Evolutionary conservation across 2,797 vertebrate genomes (phyloP), one percentile per base, ranked within the genome.

Genomic region (Sus cebifrons): DNA sequence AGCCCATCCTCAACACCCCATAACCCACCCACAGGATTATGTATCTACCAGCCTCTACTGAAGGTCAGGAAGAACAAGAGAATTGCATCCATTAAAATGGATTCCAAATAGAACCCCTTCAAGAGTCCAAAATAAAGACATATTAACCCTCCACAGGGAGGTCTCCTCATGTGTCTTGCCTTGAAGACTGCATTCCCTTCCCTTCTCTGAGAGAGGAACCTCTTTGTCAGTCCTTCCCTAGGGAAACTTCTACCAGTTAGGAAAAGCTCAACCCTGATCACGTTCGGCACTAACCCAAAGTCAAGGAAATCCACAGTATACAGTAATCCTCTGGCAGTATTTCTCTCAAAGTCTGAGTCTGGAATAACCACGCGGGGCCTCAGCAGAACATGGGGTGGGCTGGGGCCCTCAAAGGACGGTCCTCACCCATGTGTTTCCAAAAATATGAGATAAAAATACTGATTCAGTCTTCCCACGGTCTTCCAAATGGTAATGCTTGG

Each of bases 401-500:
- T 12, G 56, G 71, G 21, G 32, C 5, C 67, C n/a, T 21, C 54
- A 27, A 18, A 75, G 27, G 25, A 93, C 5, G 15, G 18, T 64
- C 70, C 44, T 92, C 29, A 36, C 32, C 56, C 67, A 6, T n/a
- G 21, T 73, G 29, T 89, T 23, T 81, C 81, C 20, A 75, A 32
- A 36, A 84, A 23, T 21, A 49, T 10, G 58, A 82, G 56, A 88
- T 54, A 54, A 91, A 96, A 83, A 74, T 9, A 16, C 27, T 75
- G 62, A 13, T 20, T 92, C 32, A 20, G 81, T 94, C 54, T 36
- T 79, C 67, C 87, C 64, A 65, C 7, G 23, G 0, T 20, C 86
- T 89, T 86, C 71, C 82, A 70, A 64, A 91, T 16, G 40, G 64
- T 81, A 70, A 81, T 77, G 29, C 85, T 44, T 36, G n/a, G 36